phyloP scores from a whole-genome alignment of 2,797 vertebrate genomes.

The Myotis pilosus region DNA sequence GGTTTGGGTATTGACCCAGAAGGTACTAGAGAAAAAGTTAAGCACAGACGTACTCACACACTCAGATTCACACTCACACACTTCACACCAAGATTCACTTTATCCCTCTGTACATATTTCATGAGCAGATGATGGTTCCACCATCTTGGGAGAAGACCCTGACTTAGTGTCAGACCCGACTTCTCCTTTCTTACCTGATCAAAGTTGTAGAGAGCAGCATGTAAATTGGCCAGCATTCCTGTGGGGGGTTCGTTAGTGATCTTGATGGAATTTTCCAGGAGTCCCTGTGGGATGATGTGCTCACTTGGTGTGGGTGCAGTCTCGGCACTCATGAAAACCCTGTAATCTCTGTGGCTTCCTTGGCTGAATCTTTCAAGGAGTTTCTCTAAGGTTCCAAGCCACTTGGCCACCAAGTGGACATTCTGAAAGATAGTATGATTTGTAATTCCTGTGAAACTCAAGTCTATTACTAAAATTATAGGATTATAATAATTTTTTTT shows the following conservation, averaged over 20 bases:
- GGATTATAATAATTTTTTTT: neutral
- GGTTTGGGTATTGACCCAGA: neutral
- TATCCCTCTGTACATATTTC: neutral
- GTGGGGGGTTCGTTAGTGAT: conserved; percentile 89
- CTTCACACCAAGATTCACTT: neutral
- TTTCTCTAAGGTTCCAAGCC: conserved; percentile 87
- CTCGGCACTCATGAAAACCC: conserved; percentile 89
- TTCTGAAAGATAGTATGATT: conserved; percentile 81
- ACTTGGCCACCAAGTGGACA: conserved; percentile 87
- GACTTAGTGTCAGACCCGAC: neutral
- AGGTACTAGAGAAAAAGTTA: conserved; percentile 10
- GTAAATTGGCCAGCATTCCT: conserved; percentile 88
- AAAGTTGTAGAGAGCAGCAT: conserved; percentile 88
- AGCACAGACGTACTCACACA: no score
- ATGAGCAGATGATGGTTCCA: neutral
- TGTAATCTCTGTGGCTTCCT: conserved; percentile 84
- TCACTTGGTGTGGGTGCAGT: conserved; percentile 82
- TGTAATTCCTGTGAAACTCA: neutral
- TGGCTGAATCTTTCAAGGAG: conserved; percentile 83
- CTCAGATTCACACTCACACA: no score
- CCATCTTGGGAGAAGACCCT: neutral
- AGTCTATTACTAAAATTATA: neutral
- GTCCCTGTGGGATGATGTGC: conserved; percentile 88
- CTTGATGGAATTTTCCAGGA: conserved; percentile 90
- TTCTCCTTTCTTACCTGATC: conserved; percentile 83